Conservation (phyloP, 2,888 invertebrate species). For the Prenolepis imparis region DNA sequence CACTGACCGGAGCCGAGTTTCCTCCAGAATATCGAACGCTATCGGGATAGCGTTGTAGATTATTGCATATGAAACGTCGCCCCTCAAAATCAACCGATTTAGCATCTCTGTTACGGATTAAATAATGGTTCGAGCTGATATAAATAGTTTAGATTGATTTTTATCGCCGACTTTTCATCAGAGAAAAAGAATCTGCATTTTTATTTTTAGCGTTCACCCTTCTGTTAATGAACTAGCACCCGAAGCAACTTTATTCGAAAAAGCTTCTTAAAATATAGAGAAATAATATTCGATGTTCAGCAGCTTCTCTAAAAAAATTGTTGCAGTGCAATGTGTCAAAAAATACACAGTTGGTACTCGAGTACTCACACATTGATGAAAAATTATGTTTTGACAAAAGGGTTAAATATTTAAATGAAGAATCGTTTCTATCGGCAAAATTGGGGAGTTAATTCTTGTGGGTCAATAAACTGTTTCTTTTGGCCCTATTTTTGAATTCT, state of each 20-base stretch:
- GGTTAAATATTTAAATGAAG: no score
- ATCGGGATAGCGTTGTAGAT: slow-evolving; percentile 54
- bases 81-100: slow-evolving; percentile 25
- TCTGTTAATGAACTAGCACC: no score
- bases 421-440: not conserved
- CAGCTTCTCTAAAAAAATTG: no score
- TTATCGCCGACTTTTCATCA: not conserved
- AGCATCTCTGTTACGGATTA: not conserved
- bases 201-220: not conserved
- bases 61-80: slow-evolving; percentile 29
- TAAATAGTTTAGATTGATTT: not conserved
- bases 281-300: no score
- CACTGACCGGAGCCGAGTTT: slow-evolving; percentile 62
- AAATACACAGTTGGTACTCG: no score
- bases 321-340: no score
- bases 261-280: no score
- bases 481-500: not conserved
- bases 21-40: slow-evolving; percentile 49
- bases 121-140: not conserved
- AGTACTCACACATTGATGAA: no score
- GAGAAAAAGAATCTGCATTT: not conserved
- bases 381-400: no score
- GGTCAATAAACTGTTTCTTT: no score
- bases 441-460: not conserved
- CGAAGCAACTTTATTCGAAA: no score